These are phyloP conservation scores for Megalurothrips usitatus DNA, from an alignment of 2,888 invertebrate species.

Conservation along the genomic window DNA sequence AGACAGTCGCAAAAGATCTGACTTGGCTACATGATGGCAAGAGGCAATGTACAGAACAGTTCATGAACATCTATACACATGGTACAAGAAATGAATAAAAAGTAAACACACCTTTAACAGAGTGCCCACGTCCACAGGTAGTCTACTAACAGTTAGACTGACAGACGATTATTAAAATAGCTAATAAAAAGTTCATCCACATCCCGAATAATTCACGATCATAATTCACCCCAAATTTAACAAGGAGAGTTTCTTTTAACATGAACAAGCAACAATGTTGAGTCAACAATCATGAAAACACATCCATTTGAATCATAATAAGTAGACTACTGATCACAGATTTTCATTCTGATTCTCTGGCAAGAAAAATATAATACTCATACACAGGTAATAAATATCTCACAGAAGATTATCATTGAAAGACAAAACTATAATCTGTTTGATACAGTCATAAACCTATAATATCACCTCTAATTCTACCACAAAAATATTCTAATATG, in stretches of 20 bases:
- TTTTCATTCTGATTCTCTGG: background rate
- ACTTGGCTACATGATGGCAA: too few species aligned
- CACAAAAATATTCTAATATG: background rate
- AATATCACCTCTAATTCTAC: background rate
- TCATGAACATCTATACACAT: background rate
- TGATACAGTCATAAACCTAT: background rate
- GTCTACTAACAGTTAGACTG: too few species aligned
- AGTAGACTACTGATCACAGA: conserved; percentile 9
- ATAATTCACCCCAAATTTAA: background rate
- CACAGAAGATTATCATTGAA: background rate
- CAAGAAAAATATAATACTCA: conserved; percentile 9
- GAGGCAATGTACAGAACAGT: background rate
- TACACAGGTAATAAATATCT: background rate
- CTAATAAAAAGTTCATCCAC: too few species aligned
- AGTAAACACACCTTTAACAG: background rate
- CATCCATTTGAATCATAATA: background rate
- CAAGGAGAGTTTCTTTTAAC: background rate
- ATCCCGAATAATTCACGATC: too few species aligned
- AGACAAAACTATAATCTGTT: too few species aligned
- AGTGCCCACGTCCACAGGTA: too few species aligned
- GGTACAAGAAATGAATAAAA: background rate
- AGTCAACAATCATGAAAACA: background rate
- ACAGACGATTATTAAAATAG: too few species aligned
- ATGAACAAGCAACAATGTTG: background rate
- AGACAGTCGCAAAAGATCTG: too few species aligned